Percentiles rank a stretch among this genome's conserved stretches.
These are phyloP conservation scores for Rotaria macrura DNA, from an alignment of 2,888 invertebrate genomes.

Conservation along the genomic window DNA sequence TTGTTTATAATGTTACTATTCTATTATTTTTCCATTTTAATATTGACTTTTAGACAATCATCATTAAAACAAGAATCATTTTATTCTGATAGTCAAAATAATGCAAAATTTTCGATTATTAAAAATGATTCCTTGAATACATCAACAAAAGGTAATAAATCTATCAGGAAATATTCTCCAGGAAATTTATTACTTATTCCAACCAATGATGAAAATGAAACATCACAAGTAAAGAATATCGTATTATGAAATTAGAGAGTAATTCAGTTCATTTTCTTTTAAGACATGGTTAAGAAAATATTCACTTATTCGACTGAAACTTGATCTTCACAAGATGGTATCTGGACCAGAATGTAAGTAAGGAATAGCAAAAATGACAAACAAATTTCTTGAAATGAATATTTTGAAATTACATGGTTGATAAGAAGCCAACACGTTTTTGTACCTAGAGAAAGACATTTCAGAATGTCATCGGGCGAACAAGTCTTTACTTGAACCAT, in stretches of 20 bases:
- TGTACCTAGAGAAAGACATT: too few relatives aligned
- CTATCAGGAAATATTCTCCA: conserved; percentile 36
- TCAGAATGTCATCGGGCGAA: too few relatives aligned
- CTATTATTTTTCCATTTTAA: too few relatives aligned
- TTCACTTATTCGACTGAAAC: conserved; percentile 44
- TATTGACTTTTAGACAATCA: neutral
- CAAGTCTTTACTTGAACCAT: too few relatives aligned
- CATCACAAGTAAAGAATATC: conserved; percentile 42
- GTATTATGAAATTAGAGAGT: conserved; percentile 44
- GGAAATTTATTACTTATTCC: neutral
- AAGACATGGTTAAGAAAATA: conserved; percentile 46
- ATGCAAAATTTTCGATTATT: conserved; percentile 39
- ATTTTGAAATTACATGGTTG: too few relatives aligned
- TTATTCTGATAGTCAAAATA: conserved; percentile 22
- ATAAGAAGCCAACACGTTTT: too few relatives aligned
- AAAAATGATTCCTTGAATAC: conserved; percentile 40
- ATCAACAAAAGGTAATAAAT: conserved; percentile 36
- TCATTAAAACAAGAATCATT: conserved; percentile 28
- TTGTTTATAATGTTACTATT: too few relatives aligned
- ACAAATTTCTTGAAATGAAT: too few relatives aligned
- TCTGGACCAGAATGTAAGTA: conserved; percentile 48
- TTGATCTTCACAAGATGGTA: conserved; percentile 46
- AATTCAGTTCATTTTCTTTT: conserved; percentile 38
- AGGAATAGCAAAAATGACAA: too few relatives aligned
- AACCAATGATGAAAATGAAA: neutral